These are phyloP conservation scores for Anguilla rostrata DNA, from an alignment of 2,113 vertebrate genomes.

Conservation along the genomic window DNA sequence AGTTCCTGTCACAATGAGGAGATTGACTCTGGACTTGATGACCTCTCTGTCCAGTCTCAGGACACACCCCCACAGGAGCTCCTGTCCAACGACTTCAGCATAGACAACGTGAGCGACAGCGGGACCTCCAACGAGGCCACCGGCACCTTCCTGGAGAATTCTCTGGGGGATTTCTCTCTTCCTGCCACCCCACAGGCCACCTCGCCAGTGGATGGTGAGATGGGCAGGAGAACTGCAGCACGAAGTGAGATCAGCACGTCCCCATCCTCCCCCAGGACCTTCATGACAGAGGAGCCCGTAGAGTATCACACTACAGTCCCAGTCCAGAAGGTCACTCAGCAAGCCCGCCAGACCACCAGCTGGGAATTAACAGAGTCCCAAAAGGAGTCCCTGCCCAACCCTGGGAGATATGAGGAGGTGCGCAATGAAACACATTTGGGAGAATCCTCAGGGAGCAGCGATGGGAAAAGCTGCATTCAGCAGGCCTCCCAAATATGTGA, in stretches of 20 bases:
- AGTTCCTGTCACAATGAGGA: conserved; percentile 80
- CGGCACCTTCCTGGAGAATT: conserved; percentile 79
- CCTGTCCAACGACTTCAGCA: conserved; percentile 85
- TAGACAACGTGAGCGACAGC: conserved; percentile 92
- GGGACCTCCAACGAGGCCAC: conserved; percentile 83
- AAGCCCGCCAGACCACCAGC: conserved; percentile 77
- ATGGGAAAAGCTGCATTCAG: not conserved
- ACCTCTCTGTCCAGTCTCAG: conserved; percentile 88
- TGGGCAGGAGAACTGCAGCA: conserved; percentile 65
- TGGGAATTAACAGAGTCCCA: conserved; percentile 50
- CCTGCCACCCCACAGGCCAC: conserved; percentile 80
- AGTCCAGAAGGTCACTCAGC: conserved; percentile 88
- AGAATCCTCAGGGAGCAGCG: not conserved
- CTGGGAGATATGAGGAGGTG: conserved; percentile 34
- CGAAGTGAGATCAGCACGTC: conserved; percentile 69
- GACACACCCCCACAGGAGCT: conserved; percentile 85
- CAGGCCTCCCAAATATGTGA: conserved; percentile 42
- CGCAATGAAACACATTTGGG: not conserved
- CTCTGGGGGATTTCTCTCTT: conserved; percentile 72
- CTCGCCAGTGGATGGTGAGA: conserved; percentile 73
- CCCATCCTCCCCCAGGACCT: conserved; percentile 53
- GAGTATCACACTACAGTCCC: conserved; percentile 87
- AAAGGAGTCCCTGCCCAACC: conserved; percentile 38
- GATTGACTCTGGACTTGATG: conserved; percentile 90
- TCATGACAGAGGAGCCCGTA: conserved; percentile 76